Evolutionary conservation across 1,140 invertebrate genomes (phyloP), one percentile per base, ranked within the genome.

Genomic region (Brachionus sp.): DNA sequence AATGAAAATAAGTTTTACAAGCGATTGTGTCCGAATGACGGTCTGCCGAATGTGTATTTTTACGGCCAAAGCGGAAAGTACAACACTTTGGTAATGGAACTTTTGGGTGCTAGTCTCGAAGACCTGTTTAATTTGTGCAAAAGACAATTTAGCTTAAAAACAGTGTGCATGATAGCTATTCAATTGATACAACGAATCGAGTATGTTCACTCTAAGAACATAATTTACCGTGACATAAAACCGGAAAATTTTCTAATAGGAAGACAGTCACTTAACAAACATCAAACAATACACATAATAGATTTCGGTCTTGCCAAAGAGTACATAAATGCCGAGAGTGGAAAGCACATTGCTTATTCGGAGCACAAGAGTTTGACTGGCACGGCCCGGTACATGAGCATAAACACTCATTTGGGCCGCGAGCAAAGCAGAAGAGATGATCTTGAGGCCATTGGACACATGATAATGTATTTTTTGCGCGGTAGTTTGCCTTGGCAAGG

Each of bases 351-450:
- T 13, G 39, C 82, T 3, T 83, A 83, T 75, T 44, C 62, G 13
- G 82, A 83, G 25, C 64, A 83, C 25, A 83, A 83, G 25, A 75
- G 64, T 42, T 12, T 83, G 13, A 83, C 82, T 57, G 82, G 82
- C 19, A 83, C 82, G 10, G 64, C 82, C 35, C 16, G 82, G 4
- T 83, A 83, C 39, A 75, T 83, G 82, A 53, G 42, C 10, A 83
- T 83, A 19, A 83, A 83, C 39, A 75, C 66, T 10, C 82, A 83
- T 83, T 62, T 83, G 16, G 82, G 82, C 7, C 62, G 57, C 94
- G 98, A 99, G 91, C 97, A 99, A 93, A 98, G 96, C 88, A 92
- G 98, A 89, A 91, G 98, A 89, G 98, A 99, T 90, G 98, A 99
- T 91, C 91, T 99, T 87, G 98, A 99, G 91, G 97, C 97, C 78